phyloP scores from a whole-genome alignment of 2,888 invertebrate genomes.

The Sinodicranocentrus sp. region DNA sequence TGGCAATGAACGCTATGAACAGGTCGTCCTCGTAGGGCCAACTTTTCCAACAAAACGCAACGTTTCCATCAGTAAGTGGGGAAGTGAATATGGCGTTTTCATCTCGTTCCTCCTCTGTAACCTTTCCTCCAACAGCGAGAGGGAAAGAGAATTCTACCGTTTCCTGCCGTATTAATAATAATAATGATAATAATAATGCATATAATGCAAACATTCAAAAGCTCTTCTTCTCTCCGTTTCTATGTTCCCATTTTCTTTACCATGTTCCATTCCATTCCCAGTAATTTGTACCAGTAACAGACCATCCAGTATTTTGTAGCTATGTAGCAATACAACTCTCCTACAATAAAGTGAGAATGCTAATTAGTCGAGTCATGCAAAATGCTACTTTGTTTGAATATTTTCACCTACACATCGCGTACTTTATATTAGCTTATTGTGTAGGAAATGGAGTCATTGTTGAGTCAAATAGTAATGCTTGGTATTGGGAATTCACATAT shows the following conservation, averaged over 20 bases:
- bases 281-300: slow-evolving; percentile 58
- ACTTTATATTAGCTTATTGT: no score
- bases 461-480: no score
- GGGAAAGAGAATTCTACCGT: slow-evolving; percentile 55
- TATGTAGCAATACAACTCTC: slow-evolving; percentile 46
- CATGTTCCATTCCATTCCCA: slow-evolving; percentile 16
- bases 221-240: slow-evolving; percentile 48
- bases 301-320: slow-evolving; percentile 10
- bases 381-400: slow-evolving; percentile 54
- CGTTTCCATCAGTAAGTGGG: background rate
- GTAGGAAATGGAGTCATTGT: no score
- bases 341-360: slow-evolving; percentile 52
- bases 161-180: slow-evolving; percentile 64
- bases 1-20: slow-evolving; percentile 64
- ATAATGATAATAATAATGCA: slow-evolving; percentile 62
- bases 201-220: slow-evolving; percentile 61
- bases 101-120: slow-evolving; percentile 40
- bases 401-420: slow-evolving; percentile 39
- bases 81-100: slow-evolving; percentile 29
- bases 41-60: slow-evolving; percentile 50
- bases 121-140: slow-evolving; percentile 53
- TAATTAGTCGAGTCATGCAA: slow-evolving; percentile 62
- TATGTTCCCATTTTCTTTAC: slow-evolving; percentile 31
- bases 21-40: slow-evolving; percentile 59
- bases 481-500: no score